Percentiles rank a stretch among this genome's conserved stretches.
These are phyloP conservation scores for Rhimphoctona megacephalus DNA, from an alignment of 2,888 invertebrate species.

Conservation along the genomic window DNA sequence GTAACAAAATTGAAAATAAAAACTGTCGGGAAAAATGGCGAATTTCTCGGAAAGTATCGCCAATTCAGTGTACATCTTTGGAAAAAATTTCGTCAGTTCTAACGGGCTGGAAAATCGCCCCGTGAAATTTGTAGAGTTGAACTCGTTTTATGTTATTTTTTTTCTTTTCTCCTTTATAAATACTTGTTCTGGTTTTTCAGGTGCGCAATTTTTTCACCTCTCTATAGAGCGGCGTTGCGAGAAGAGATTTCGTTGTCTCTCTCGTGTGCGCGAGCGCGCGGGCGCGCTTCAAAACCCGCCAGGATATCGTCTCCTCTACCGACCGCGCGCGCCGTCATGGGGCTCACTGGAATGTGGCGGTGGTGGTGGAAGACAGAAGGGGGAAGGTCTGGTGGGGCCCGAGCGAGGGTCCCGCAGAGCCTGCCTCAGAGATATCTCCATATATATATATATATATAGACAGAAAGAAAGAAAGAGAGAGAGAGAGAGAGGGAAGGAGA, in stretches of 20 bases:
- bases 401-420: slow-evolving; percentile 70
- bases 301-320: slow-evolving; percentile 66
- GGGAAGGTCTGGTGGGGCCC: slow-evolving; percentile 76
- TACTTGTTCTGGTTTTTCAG: slow-evolving; percentile 80
- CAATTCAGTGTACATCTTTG: not conserved
- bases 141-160: slow-evolving; percentile 62
- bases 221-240: slow-evolving; percentile 67
- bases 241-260: slow-evolving; percentile 28
- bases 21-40: too few relatives aligned
- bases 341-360: slow-evolving; percentile 84
- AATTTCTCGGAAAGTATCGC: too few relatives aligned
- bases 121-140: not conserved
- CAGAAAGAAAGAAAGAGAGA: slow-evolving; percentile 45
- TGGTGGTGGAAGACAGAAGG: slow-evolving; percentile 69
- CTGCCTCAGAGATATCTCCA: slow-evolving; percentile 47
- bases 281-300: slow-evolving; percentile 81
- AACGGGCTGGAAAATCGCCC: not conserved
- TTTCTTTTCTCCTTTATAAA: not conserved
- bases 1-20: not conserved
- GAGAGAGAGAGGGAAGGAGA: slow-evolving; percentile 56
- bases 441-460: not conserved
- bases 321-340: slow-evolving; percentile 77
- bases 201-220: slow-evolving; percentile 75
- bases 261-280: slow-evolving; percentile 36
- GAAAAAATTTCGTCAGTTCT: not conserved